Evolutionary conservation across 2,797 vertebrate species (phyloP).

Genomic region (Channa striata): DNA sequence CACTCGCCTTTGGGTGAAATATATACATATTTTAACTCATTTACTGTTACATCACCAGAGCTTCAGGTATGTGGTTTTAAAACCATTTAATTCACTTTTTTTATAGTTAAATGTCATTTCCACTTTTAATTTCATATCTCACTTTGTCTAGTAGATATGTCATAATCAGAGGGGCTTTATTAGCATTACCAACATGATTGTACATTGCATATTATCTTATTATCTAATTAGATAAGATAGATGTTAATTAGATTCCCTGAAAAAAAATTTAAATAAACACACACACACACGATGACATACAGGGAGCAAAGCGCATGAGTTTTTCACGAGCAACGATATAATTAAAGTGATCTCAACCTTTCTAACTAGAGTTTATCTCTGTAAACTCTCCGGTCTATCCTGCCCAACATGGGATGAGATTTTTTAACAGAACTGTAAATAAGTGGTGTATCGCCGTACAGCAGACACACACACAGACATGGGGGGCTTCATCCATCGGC

Average conservation of each 20-base stretch:
- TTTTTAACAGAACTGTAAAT: slow-evolving; percentile 40
- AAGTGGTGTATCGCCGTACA: slow-evolving; percentile 42
- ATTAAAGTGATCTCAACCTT: slow-evolving; percentile 1
- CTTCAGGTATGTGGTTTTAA: background rate
- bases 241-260: slow-evolving; percentile 18
- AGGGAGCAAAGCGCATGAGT: too few relatives aligned
- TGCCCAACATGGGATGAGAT: slow-evolving; percentile 51
- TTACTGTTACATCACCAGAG: background rate
- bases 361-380: background rate
- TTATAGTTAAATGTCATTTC: background rate
- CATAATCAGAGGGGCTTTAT: background rate
- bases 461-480: slow-evolving; percentile 27
- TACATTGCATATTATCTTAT: slow-evolving; percentile 14
- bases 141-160: background rate
- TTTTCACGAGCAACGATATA: background rate
- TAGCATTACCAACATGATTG: background rate
- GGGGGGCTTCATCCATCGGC: slow-evolving; percentile 28
- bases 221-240: background rate
- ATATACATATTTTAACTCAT: background rate
- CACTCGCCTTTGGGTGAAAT: background rate
- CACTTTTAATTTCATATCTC: background rate
- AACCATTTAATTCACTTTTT: background rate
- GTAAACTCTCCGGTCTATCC: slow-evolving; percentile 59
- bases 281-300: too few relatives aligned
- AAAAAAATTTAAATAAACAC: background rate